Evolutionary conservation across 2,113 vertebrate genomes (phyloP).

Genomic region (Lonchura striata): DNA sequence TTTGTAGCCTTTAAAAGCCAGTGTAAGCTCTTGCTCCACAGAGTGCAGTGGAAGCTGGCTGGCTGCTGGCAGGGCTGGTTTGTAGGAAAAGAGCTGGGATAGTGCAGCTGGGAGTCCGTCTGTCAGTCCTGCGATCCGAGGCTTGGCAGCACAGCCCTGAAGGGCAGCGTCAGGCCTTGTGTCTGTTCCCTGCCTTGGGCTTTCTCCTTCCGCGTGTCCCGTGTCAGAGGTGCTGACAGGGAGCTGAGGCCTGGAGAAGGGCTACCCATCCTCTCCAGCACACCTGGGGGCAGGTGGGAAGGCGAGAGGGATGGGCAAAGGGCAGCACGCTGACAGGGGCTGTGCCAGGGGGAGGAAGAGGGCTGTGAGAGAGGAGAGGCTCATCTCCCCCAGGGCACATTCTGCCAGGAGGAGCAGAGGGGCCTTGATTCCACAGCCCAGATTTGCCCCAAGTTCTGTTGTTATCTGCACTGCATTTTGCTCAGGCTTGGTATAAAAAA

Average conservation of each 20-base stretch:
- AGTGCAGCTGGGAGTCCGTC: slow-evolving; percentile 18
- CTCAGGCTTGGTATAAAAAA: slow-evolving; percentile 57
- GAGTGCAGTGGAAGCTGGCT: slow-evolving; percentile 58
- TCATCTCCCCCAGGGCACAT: fast-evolving
- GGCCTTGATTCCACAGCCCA: neutral
- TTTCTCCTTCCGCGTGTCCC: fast-evolving
- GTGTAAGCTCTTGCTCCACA: slow-evolving; percentile 34
- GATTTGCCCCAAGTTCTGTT: neutral
- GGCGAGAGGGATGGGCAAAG: neutral
- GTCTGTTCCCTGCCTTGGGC: neutral
- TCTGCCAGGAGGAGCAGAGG: neutral
- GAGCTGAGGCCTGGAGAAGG: fast-evolving
- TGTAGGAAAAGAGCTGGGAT: slow-evolving; percentile 57
- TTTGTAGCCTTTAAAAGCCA: slow-evolving; percentile 50
- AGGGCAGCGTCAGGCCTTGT: neutral
- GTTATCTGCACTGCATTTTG: slow-evolving; percentile 42
- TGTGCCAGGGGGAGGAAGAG: neutral
- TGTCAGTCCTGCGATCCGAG: slow-evolving; percentile 57
- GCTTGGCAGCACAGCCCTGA: neutral
- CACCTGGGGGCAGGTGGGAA: neutral
- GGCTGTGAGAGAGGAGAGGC: neutral
- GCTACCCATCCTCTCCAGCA: neutral
- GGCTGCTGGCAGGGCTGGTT: slow-evolving; percentile 47
- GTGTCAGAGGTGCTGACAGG: neutral
- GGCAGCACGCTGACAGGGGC: fast-evolving